Conservation (phyloP, 2,888 invertebrate species). For the Drosophila ezoana region DNA sequence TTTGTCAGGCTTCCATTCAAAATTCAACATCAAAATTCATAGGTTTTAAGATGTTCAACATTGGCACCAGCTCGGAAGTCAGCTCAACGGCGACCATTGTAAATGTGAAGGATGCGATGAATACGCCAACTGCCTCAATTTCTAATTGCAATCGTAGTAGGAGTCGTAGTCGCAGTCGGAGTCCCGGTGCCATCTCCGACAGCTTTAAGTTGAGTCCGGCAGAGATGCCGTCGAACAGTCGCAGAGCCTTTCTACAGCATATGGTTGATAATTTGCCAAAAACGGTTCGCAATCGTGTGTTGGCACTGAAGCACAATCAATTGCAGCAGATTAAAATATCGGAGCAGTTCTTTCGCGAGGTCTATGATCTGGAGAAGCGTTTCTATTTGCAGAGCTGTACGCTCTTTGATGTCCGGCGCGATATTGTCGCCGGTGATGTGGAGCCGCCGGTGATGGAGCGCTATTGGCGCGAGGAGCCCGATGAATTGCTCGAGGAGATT, state of each 20-base stretch:
- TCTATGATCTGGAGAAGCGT: slow-evolving; percentile 53
- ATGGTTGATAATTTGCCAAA: slow-evolving; percentile 54
- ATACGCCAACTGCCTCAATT: not conserved
- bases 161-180: slow-evolving; percentile 17
- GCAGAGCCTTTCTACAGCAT: slow-evolving; percentile 56
- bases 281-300: slow-evolving; percentile 49
- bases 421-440: slow-evolving; percentile 52
- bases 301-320: slow-evolving; percentile 59
- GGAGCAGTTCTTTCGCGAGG: slow-evolving; percentile 62
- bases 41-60: slow-evolving; percentile 29
- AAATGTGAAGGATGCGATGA: slow-evolving; percentile 1
- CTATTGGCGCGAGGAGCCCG: slow-evolving; percentile 51
- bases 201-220: slow-evolving; percentile 34
- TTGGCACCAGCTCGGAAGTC: slow-evolving; percentile 23
- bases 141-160: slow-evolving; percentile 1
- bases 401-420: slow-evolving; percentile 56
- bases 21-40: slow-evolving; percentile 40
- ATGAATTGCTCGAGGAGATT: slow-evolving; percentile 50
- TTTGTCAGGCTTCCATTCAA: slow-evolving; percentile 21
- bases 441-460: slow-evolving; percentile 51
- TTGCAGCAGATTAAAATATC: slow-evolving; percentile 58
- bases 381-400: slow-evolving; percentile 57
- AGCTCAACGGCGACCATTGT: slow-evolving; percentile 31
- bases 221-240: slow-evolving; percentile 51
- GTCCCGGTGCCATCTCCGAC: slow-evolving; percentile 22